Evolutionary conservation across 2,888 invertebrate species (phyloP), one percentile per base, ranked within the genome.

Genomic region (Morinoia aosen): DNA sequence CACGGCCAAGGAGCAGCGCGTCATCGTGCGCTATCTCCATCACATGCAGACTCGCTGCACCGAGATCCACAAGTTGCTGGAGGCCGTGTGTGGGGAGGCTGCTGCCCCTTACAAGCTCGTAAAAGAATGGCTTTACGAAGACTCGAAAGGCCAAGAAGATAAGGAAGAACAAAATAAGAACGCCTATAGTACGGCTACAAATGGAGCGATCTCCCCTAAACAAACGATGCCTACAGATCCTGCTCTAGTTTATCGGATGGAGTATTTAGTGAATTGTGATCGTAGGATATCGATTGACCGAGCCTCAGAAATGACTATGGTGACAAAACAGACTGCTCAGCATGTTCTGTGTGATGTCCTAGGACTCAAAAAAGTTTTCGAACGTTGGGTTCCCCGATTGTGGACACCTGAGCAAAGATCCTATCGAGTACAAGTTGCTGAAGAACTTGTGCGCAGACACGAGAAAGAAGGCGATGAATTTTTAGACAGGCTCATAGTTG

Each of bases 361-460:
- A 48, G 96, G 96, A 19, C 94, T 96, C 57, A 96, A 96, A 94
- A 94, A 95, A 12, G 96, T 96, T 58, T 96, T 95, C 88, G 96
- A 96, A 57, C 95, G 96, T n/a, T 96, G 96, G 96, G 96, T 96
- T 64, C 96, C 96, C 25, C 94, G 96, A 91, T 91, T 96, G 39
- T 95, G 96, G 91, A 96, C 96, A 10, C 96, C 96, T 16, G 96
- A 96, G 91, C 96, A 96, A 95, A 95, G 96, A 88, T 57, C 88
- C 33, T 95, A 94, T n/a, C 91, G 96, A 56, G 95, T 96, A n/a
- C 95, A 95, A 3, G 96, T 95, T 11, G 95, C 96, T 58, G 95
- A 96, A 16, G 96, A 96, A 95, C 94, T 96, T 58, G n/a, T 96
- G 7, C 95, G 96, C 33, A 95, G 95, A n/a, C 95, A 95, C 93